phyloP scores from a whole-genome alignment of 2,797 vertebrate species.

The Varecia variegata region DNA sequence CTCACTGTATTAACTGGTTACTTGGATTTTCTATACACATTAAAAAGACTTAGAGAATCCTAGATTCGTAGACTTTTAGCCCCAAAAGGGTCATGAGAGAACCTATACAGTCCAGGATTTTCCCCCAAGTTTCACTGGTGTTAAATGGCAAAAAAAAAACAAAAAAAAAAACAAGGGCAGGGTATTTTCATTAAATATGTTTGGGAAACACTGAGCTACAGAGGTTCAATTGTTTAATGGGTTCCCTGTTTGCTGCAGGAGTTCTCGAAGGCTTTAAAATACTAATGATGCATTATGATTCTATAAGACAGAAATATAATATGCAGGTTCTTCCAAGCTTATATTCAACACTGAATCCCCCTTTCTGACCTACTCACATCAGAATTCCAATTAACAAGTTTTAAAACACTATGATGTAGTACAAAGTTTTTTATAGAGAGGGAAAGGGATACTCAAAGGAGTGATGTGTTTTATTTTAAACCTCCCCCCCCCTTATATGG shows the following conservation, averaged over 20 bases:
- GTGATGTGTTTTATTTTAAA: background rate
- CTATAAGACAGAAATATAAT: background rate
- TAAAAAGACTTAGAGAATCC: slow-evolving; percentile 56
- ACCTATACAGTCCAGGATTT: background rate
- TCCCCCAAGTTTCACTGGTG: background rate
- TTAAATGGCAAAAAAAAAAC: background rate
- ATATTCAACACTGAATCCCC: background rate
- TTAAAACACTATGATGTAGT: background rate
- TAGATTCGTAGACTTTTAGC: background rate
- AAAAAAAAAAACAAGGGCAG: background rate
- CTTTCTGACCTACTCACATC: background rate
- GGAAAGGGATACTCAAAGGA: background rate
- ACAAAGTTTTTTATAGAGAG: background rate
- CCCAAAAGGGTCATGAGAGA: slow-evolving; percentile 4
- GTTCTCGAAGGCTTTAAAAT: background rate
- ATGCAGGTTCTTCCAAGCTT: background rate
- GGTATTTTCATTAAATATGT: slow-evolving; percentile 11
- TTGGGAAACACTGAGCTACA: background rate
- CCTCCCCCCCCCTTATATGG: too few species aligned
- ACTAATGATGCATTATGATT: background rate
- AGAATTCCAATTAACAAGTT: background rate
- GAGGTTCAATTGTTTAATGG: background rate
- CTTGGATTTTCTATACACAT: slow-evolving; percentile 64
- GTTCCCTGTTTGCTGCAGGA: background rate
- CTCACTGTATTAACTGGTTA: slow-evolving; percentile 56